Base-by-base conservation (phyloP, 2,113 vertebrate species). In the Macrotis lagotis region DNA sequence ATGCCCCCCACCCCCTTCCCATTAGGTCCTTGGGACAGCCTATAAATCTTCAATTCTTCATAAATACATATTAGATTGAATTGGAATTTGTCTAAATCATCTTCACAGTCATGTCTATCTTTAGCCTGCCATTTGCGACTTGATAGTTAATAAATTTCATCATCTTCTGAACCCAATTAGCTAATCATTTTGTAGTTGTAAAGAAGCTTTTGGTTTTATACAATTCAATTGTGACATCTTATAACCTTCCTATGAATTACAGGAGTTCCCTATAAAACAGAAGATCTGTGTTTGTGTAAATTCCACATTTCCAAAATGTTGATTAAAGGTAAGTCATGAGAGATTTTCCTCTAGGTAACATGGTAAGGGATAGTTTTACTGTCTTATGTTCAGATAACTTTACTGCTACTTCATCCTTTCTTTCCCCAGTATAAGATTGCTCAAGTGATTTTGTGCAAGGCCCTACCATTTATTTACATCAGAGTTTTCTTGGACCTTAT, bases 401-500 rank as follows among this genome's bases (percentile, higher is more conserved):
- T 52, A 2, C 48, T 50, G 93, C 22, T 19, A 37, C 48, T 92
- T 25, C 88, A 92, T 8, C 90, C 22, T 90, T 55, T 24, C 44
- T 95, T 66, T 37, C 11, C 22, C 88, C 88, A 88, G 49, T 8
- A 0, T 0, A 59, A 94, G 83, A 93, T 8, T 49, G 25, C 48
- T 48, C 28, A 53, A 51, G 91, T 28, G 50, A 44, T 91, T 92
- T 89, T 48, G 24, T 25, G 50, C 1, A 88, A 95, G 88, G 19
- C 25, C 44, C 28, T 50, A 88, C 3, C 59, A 49, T 47, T 90
- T 91, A 37, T 89, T 96, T 90, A 91, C 37, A 50, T 3, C 91
- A 88, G 37, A 6, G 55, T 25, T 94, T 88, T 55, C 93, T 91
- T 93, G 93, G 90, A 89, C 5, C 88, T 95, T 92, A 26, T 19